Evolutionary conservation across 2,888 invertebrate species (phyloP), one percentile per base, ranked within the genome.

Genomic region (Ganaspis brasiliensis): DNA sequence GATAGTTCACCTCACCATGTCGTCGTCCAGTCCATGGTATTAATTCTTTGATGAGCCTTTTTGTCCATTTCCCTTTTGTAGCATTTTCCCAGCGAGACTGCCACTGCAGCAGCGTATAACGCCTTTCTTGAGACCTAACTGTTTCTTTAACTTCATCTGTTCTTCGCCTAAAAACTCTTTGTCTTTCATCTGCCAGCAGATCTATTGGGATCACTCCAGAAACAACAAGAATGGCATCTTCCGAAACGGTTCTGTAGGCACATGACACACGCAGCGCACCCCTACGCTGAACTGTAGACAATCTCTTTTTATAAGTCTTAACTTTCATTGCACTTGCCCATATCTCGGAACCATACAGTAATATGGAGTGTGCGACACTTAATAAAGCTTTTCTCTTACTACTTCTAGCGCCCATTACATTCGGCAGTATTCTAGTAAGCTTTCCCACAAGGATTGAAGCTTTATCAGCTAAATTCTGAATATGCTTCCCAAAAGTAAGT

Each of bases 291-390:
- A 31, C 31, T 31, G 31, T 4, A 6, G 31, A 31, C 2, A 31
- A 6, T 31, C 6, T 31, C 6, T 31, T 31, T 6, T 6, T 31
- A 6, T 31, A 31, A 2, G 31, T 6, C 6, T 31, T 31, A 31
- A 6, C 6, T 8, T 55, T 9, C 2, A 84, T 63, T 49, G 76
- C 63, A 21, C 76, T 77, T 8, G 73, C 81, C 82, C 80, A 81
- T 2, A 84, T 35, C 61, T 81, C 78, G 24, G 81, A 2, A 81
- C 82, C 81, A 59, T 83, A 83, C 26, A 84, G 77, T 9, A 83
- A 71, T 21, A 79, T 78, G 37, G 83, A 84, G 76, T 84, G 72
- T 0, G 71, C 59, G 1, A 72, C 74, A 3, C 72, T 26, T 78
- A 81, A 75, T 0, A 83, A 24, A 1, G 77, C 16, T n/a, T 72